phyloP scores from a whole-genome alignment of 2,888 invertebrate species.

The Bruchidius siliquastri region DNA sequence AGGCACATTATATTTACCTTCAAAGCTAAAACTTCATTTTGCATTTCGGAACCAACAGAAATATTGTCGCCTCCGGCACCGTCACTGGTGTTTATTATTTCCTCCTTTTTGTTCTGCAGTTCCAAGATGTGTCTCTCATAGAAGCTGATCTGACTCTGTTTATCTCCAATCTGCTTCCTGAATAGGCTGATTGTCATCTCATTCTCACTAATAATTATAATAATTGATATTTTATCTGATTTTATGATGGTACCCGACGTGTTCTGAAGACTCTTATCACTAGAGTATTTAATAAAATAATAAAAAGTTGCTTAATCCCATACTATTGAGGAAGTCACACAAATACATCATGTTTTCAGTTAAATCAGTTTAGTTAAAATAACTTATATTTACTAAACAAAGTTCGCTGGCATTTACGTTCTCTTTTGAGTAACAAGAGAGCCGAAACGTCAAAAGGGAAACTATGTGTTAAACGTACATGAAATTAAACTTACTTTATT shows the following conservation, averaged over 20 bases:
- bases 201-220: slow-evolving; percentile 25
- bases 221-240: not conserved
- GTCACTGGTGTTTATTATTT: slow-evolving; percentile 9
- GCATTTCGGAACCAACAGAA: slow-evolving; percentile 11
- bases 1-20: slow-evolving; percentile 18
- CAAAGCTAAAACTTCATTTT: slow-evolving; percentile 25
- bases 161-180: slow-evolving; percentile 40
- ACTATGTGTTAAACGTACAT: not conserved
- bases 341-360: too few species aligned
- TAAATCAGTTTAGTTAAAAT: too few species aligned
- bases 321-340: too few species aligned
- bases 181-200: slow-evolving; percentile 39
- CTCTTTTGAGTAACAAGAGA: too few species aligned
- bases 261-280: too few species aligned
- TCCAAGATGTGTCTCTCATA: slow-evolving; percentile 44
- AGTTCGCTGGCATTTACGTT: too few species aligned
- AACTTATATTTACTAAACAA: too few species aligned
- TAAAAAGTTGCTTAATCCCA: too few species aligned
- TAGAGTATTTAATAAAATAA: too few species aligned
- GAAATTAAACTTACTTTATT: slow-evolving; percentile 10
- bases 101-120: slow-evolving; percentile 34
- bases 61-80: slow-evolving; percentile 29
- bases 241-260: too few species aligned
- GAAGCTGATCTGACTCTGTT: slow-evolving; percentile 42
- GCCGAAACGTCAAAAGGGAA: too few species aligned